Base-by-base conservation (phyloP, 2,113 vertebrate species). In the Petroica traversi region DNA sequence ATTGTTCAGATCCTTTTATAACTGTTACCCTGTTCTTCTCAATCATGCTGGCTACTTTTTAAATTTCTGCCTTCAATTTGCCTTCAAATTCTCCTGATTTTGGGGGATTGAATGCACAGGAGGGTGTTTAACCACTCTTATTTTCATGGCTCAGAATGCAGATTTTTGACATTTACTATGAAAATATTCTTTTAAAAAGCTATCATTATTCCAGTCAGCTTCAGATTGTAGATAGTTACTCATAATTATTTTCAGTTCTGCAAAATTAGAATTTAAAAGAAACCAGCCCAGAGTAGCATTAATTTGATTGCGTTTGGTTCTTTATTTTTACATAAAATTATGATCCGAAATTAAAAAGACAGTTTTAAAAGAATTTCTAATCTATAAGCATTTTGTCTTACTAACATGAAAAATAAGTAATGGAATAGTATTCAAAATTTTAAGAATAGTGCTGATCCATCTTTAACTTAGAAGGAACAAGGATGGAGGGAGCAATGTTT, bases 21-120 rank as follows among this genome's bases (percentile, higher is more conserved):
- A 72, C 5, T n/a, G 6, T 51, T 85, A 12, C 9, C 9, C 5
- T 38, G 4, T 28, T 82, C 14, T 58, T 82, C 14, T 41, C 12
- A 61, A 24, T 41, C 28, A 34, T 38, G 6, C 2, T 46, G 7
- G 24, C 25, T 46, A 22, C 6, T 36, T 45, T 54, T 57, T 8
- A 15, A 34, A 15, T 73, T 81, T n/a, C 8, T 62, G 9, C 3
- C 62, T 66, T 63, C 10, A 12, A 8, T 64, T 83, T 29, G 24
- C 19, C 40, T 79, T 14, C 15, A 40, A 69, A 59, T 59, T 59
- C 14, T 69, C 36, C 19, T 64, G 23, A 33, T 59, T 28, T 54
- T 5, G 12, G 5, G 19, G 7, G 5, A 48, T 5, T 26, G 6
- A 26, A 6, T 48, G 11, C 18, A 18, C 11, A 14, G 5, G 3